A percentile compares a stretch with the other conserved stretches of the same genome.
These are phyloP conservation scores for Orgyia antiqua DNA, from an alignment of 2,888 invertebrate species.

Conservation along the genomic window DNA sequence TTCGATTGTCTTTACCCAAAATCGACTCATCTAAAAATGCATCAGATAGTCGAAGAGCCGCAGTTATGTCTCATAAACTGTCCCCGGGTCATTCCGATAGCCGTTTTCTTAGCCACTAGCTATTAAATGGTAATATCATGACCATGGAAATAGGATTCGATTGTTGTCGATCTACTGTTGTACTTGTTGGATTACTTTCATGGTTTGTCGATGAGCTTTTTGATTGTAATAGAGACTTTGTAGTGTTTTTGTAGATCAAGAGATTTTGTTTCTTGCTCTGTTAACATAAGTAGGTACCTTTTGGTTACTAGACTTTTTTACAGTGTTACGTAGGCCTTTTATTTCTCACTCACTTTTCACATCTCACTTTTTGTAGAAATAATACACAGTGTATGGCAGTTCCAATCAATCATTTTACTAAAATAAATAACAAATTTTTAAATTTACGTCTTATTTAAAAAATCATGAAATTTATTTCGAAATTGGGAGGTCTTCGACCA, in stretches of 20 bases:
- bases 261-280: neutral
- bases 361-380: too few species aligned
- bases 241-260: constrained; percentile 1
- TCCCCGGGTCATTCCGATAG: constrained; percentile 48
- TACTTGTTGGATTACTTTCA: constrained; percentile 22
- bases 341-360: too few species aligned
- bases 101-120: constrained; percentile 37
- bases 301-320: too few species aligned
- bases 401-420: too few species aligned
- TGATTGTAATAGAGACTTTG: neutral
- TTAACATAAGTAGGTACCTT: too few species aligned
- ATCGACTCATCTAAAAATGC: constrained; percentile 64
- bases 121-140: constrained; percentile 31
- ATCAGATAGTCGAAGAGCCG: constrained; percentile 27
- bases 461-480: too few species aligned
- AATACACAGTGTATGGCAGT: too few species aligned
- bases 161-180: constrained; percentile 20
- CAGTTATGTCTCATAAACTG: constrained; percentile 75
- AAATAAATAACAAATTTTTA: too few species aligned
- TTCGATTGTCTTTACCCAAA: constrained; percentile 69
- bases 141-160: constrained; percentile 26
- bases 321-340: too few species aligned
- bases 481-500: too few species aligned
- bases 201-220: constrained; percentile 12
- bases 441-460: too few species aligned